A percentile compares a stretch with the other conserved stretches of the same genome.
Conservation (phyloP, 2,888 invertebrate species). For the Pyrrhosoma nymphula region DNA sequence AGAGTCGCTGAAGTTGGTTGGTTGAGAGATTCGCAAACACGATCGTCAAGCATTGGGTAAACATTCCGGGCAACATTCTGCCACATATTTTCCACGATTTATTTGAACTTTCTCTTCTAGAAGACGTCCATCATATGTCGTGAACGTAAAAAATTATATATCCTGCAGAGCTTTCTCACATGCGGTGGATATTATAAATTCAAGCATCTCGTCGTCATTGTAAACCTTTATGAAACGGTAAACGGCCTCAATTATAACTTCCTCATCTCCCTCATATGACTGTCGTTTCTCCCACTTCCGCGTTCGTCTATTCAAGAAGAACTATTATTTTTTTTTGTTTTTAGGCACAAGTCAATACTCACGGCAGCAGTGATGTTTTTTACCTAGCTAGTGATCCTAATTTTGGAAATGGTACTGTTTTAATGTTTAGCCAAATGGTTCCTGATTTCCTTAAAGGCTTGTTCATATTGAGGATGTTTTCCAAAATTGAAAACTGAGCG, state of each 20-base stretch:
- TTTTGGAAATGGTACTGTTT: no score
- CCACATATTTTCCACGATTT: slow-evolving; percentile 6
- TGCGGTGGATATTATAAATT: not conserved
- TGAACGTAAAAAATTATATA: not conserved
- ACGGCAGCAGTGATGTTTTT: no score
- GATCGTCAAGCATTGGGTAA: not conserved
- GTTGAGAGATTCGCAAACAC: not conserved
- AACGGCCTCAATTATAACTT: not conserved
- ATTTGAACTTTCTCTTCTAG: not conserved
- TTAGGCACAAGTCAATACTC: no score
- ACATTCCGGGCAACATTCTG: not conserved
- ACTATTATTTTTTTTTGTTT: no score
- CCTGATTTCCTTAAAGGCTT: no score
- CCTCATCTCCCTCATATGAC: no score
- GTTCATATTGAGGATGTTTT: no score
- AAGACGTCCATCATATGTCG: not conserved
- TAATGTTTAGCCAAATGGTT: no score
- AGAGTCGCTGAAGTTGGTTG: not conserved
- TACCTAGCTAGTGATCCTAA: no score
- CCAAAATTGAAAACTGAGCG: no score
- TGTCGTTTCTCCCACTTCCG: no score
- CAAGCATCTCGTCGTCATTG: not conserved
- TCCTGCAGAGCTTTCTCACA: not conserved
- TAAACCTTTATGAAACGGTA: not conserved
- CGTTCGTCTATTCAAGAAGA: no score